phyloP scores from a whole-genome alignment of 1,140 invertebrate genomes.

The Gerris buenoi region DNA sequence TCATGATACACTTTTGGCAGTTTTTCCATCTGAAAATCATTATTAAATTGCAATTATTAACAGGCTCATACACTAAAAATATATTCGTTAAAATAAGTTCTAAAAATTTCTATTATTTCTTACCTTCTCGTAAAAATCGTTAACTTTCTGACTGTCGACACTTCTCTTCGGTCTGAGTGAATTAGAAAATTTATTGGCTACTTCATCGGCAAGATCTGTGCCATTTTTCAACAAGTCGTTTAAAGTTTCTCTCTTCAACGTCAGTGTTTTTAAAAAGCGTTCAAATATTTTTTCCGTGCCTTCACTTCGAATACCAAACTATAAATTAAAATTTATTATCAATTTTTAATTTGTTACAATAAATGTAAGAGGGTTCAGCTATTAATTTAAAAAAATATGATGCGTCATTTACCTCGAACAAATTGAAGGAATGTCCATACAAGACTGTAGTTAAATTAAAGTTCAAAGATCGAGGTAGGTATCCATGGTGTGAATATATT shows the following conservation, averaged over 20 bases:
- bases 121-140: background rate
- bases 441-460: slow-evolving; percentile 71
- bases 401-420: slow-evolving; percentile 44
- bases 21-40: background rate
- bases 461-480: slow-evolving; percentile 57
- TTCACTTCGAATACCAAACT: background rate
- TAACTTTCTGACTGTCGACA: slow-evolving; percentile 33
- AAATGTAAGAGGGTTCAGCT: no score
- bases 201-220: background rate
- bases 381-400: background rate
- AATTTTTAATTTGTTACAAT: background rate
- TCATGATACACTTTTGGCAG: slow-evolving; percentile 36
- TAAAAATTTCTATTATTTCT: no score
- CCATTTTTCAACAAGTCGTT: background rate
- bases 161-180: slow-evolving; percentile 32
- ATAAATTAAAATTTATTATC: background rate
- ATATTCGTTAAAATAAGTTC: no score
- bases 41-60: no score
- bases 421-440: slow-evolving; percentile 72
- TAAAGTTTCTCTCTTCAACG: background rate
- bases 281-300: background rate
- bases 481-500: slow-evolving; percentile 78
- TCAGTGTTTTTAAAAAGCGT: background rate
- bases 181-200: slow-evolving; percentile 10
- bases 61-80: no score